Evolutionary conservation across 2,888 invertebrate species (phyloP).

Genomic region (Bruchidius siliquastri): DNA sequence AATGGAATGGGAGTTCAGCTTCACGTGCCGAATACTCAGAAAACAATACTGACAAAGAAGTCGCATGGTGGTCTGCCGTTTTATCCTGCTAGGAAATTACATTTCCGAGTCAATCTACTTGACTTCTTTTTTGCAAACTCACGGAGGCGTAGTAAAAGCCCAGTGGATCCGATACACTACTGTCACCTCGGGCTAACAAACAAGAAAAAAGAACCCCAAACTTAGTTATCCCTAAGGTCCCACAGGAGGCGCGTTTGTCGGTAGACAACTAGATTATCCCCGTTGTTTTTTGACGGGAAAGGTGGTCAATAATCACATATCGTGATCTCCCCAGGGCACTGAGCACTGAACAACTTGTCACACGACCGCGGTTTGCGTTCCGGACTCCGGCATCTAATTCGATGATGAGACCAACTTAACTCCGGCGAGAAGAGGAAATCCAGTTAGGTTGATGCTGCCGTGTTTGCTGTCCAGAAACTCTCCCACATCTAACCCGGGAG

Average conservation of each 20-base stretch:
- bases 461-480: not conserved
- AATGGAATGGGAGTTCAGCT: no score
- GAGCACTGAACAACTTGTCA: conserved; percentile 32
- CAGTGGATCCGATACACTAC: not conserved
- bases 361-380: conserved; percentile 20
- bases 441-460: conserved; percentile 20
- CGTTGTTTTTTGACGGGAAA: conserved; percentile 13
- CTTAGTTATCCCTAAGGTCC: not conserved
- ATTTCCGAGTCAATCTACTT: no score
- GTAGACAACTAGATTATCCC: not conserved
- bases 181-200: not conserved
- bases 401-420: conserved; percentile 35
- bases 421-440: conserved; percentile 31
- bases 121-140: no score
- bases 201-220: not conserved
- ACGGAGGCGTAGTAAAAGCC: not conserved
- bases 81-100: no score
- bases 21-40: no score
- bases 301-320: conserved; percentile 46
- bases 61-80: no score
- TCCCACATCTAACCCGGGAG: no score
- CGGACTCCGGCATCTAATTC: conserved; percentile 24
- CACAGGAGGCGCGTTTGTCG: not conserved
- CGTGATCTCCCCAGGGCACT: conserved; percentile 33
- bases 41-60: no score